Conservation (phyloP, 1,140 invertebrate species). For the Pomphorhynchus laevis region DNA sequence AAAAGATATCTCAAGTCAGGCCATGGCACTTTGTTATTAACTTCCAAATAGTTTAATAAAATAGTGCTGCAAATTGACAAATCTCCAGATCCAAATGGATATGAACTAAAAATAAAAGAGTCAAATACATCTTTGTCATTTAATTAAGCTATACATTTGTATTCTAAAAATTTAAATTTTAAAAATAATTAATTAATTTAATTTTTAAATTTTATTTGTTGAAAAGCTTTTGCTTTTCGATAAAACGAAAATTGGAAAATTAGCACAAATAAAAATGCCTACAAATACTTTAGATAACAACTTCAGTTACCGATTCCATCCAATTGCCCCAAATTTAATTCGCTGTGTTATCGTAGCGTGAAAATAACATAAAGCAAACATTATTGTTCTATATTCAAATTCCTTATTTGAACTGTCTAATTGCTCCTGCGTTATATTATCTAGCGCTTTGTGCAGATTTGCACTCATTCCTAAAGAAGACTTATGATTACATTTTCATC, state of each 20-base stretch:
- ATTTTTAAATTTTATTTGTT: too few species aligned
- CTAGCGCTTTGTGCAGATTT: neutral
- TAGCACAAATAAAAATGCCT: neutral
- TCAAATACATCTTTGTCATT: neutral
- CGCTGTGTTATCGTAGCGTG: slow-evolving; percentile 20
- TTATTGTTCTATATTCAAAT: slow-evolving; percentile 10
- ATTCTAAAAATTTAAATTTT: neutral
- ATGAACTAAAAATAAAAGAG: slow-evolving; percentile 23
- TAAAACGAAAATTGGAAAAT: slow-evolving; percentile 13
- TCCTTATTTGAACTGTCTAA: neutral
- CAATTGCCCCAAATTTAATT: slow-evolving; percentile 11
- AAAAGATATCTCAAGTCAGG: slow-evolving; percentile 64
- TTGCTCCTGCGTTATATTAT: neutral
- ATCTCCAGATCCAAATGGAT: slow-evolving; percentile 47
- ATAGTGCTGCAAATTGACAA: slow-evolving; percentile 67
- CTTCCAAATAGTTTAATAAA: slow-evolving; percentile 57
- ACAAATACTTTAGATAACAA: slow-evolving; percentile 43
- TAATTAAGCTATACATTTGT: neutral
- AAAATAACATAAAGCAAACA: slow-evolving; percentile 21
- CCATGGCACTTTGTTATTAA: slow-evolving; percentile 19
- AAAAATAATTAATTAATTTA: too few species aligned
- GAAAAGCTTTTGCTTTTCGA: neutral
- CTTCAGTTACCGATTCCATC: slow-evolving; percentile 15
- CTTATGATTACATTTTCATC: neutral
- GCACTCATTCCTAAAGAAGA: neutral